A percentile compares a stretch with the other conserved stretches of the same genome.
Evolutionary conservation across 2,113 vertebrate species (phyloP).

Genomic region (Mesoclemmys tuberculata): DNA sequence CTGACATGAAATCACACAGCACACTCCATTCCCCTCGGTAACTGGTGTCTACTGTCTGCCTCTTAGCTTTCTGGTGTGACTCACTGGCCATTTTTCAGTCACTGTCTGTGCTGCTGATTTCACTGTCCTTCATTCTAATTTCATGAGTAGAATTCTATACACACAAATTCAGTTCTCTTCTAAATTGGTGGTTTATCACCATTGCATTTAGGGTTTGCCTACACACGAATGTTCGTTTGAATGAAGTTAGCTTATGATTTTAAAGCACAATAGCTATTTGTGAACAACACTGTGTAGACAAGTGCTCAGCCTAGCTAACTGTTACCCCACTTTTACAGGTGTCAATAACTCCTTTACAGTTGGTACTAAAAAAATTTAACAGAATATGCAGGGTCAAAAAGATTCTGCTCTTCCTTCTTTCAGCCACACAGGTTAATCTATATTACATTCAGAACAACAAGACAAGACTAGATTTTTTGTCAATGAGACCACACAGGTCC

Average conservation of each 20-base stretch:
- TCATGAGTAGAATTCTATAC: not conserved
- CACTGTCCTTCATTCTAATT: not conserved
- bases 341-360: not conserved
- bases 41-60: not conserved
- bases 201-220: not conserved
- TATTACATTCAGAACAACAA: rapidly evolving
- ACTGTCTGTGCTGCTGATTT: not conserved
- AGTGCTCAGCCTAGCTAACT: not conserved
- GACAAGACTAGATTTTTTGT: not conserved
- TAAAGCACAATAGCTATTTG: not conserved
- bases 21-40: not conserved
- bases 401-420: not conserved
- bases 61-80: not conserved
- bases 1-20: not conserved
- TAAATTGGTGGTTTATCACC: not conserved
- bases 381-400: not conserved
- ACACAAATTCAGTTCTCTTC: not conserved
- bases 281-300: not conserved
- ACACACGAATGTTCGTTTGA: not conserved
- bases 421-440: not conserved
- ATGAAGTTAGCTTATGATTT: not conserved
- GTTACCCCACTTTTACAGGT: not conserved
- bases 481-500: not conserved
- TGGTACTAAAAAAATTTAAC: not conserved
- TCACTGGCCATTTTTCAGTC: not conserved